Percentiles rank a stretch among this genome's conserved stretches.
Conservation (phyloP, 2,888 invertebrate species). For the Penaeus monodon region DNA sequence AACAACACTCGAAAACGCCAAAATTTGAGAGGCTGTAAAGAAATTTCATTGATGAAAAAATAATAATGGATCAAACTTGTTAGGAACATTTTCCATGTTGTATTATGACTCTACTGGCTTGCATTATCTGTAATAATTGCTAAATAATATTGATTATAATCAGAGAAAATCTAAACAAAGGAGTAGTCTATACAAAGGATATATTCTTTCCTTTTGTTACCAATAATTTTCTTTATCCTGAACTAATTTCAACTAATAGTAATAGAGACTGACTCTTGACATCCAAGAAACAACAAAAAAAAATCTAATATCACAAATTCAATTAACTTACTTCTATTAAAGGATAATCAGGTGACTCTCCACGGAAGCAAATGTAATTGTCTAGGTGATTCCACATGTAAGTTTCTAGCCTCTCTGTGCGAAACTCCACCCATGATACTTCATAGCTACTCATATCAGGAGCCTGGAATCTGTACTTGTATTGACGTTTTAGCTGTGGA, state of each 20-base stretch:
- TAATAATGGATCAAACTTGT: neutral
- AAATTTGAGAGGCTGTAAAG: conserved; percentile 82
- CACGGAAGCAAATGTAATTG: conserved; percentile 94
- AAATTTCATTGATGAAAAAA: neutral
- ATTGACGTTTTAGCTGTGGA: conserved; percentile 91
- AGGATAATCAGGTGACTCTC: conserved; percentile 76
- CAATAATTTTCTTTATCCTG: too few relatives aligned
- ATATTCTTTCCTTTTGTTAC: too few relatives aligned
- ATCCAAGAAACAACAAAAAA: neutral
- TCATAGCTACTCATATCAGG: conserved; percentile 94
- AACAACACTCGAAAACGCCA: conserved; percentile 93
- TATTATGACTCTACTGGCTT: too few relatives aligned
- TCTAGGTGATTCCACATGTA: conserved; percentile 97
- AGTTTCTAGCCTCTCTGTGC: conserved; percentile 93
- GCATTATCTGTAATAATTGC: too few relatives aligned
- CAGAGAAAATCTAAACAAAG: too few relatives aligned
- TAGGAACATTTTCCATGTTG: too few relatives aligned
- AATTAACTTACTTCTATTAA: conserved; percentile 39
- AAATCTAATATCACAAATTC: neutral
- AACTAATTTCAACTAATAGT: too few relatives aligned
- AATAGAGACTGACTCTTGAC: too few relatives aligned
- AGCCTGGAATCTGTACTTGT: conserved; percentile 90
- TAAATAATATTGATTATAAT: too few relatives aligned
- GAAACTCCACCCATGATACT: conserved; percentile 93
- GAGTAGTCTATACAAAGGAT: too few relatives aligned